Evolutionary conservation across 2,113 vertebrate species (phyloP), one percentile per base, ranked within the genome.

Genomic region (Columba livia): DNA sequence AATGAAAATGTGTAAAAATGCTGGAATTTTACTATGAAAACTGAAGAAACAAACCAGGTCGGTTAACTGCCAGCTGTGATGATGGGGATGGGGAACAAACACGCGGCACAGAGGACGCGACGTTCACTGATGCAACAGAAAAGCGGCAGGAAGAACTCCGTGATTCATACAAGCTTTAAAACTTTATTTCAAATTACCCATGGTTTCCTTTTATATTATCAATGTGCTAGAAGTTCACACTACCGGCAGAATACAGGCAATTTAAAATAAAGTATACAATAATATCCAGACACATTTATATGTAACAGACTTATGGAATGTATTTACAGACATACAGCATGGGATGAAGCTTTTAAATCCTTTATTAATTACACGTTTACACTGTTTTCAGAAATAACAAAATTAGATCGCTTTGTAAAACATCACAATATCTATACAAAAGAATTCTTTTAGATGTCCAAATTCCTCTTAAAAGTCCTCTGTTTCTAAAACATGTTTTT

Each of bases 321-420:
- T 98, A 98, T 98, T 98, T 98, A 98, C 98, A 98, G 95, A 98
- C 97, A 97, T 96, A 98, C 96, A 98, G 95, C 97, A 96, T 48
- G 90, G 88, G 97, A 96, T 92, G 96, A 67, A 97, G 92, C 95
- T 95, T 98, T 97, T 97, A 97, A 97, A 96, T 92, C 89, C 94
- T 97, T 97, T 97, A 80, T 97, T 98, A 98, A 97, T 98, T 98
- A 98, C 97, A 98, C 87, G 97, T 97, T 98, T 98, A 97, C 94
- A 97, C 88, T 92, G 97, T 88, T 96, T 97, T 97, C 92, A 96
- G 97, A 97, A 97, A 95, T 91, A 97, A 95, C 74, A 91, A 96
- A 94, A 97, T 93, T 94, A 95, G 95, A 97, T 70, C 51, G 85
- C 77, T 97, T 94, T 97, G 78, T 90, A 87, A 91, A 97, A 97